A percentile compares a stretch with the other conserved stretches of the same genome.
These are phyloP conservation scores for Leuciscus idus DNA, from an alignment of 2,113 vertebrate genomes.

Conservation along the genomic window DNA sequence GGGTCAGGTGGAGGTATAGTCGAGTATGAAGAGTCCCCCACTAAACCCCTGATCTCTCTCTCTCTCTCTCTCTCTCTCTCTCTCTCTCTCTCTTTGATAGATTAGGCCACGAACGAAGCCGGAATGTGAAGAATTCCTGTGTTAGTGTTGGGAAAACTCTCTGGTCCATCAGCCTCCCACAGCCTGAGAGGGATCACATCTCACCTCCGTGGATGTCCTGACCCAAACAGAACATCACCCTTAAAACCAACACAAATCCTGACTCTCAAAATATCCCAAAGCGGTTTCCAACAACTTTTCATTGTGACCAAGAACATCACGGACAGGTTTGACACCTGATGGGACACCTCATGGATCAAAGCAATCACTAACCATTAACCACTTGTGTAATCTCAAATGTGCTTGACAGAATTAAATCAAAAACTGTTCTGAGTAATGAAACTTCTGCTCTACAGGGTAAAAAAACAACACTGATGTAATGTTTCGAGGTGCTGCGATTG, in stretches of 20 bases:
- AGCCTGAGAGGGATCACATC: constrained; percentile 7
- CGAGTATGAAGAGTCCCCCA: constrained; percentile 35
- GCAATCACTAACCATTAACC: background rate
- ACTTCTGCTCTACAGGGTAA: background rate
- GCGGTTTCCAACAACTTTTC: background rate
- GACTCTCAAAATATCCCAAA: constrained; percentile 1
- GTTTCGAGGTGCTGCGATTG: background rate
- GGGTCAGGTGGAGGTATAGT: constrained; percentile 52
- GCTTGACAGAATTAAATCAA: background rate
- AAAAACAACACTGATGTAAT: background rate
- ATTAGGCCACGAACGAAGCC: constrained; percentile 76
- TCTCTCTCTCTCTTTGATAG: constrained; percentile 64
- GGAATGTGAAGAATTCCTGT: constrained; percentile 86
- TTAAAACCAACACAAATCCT: background rate
- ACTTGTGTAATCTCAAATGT: background rate
- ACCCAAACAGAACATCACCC: background rate
- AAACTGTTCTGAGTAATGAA: background rate
- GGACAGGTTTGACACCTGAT: background rate
- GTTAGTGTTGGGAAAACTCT: constrained; percentile 78
- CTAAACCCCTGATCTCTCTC: constrained; percentile 35
- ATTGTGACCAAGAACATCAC: background rate
- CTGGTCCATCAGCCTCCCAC: constrained; percentile 15
- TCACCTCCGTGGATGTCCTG: background rate
- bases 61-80: constrained; percentile 4
- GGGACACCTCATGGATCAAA: background rate